Percentiles rank a stretch among this genome's conserved stretches.
These are phyloP conservation scores for Caenorhabditis afra DNA, from an alignment of 2,888 invertebrate species.

Conservation along the genomic window DNA sequence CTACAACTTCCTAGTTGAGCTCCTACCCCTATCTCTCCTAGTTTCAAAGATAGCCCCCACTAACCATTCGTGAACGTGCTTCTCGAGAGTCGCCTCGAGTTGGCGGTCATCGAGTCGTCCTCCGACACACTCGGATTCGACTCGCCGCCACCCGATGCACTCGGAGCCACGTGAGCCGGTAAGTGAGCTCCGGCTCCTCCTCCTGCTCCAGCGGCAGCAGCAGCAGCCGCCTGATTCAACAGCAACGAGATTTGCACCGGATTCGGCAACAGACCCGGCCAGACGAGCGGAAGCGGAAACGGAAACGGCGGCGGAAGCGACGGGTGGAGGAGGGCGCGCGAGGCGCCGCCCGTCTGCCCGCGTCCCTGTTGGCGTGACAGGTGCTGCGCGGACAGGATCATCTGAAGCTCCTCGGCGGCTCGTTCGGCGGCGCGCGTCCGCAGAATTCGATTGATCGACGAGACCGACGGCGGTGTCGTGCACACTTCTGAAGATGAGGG, in stretches of 20 bases:
- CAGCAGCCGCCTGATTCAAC: conserved; percentile 7
- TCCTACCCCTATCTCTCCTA: too few species aligned
- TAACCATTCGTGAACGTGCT: conserved; percentile 62
- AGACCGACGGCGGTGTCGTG: conserved; percentile 90
- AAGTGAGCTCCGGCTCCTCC: too few species aligned
- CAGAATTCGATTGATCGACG: conserved; percentile 95
- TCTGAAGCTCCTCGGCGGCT: conserved; percentile 94
- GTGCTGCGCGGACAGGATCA: conserved; percentile 74
- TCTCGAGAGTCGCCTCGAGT: conserved; percentile 41
- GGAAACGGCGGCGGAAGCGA: conserved; percentile 40
- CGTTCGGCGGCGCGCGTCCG: conserved; percentile 95
- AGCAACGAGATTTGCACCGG: conserved; percentile 50
- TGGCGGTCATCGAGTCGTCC: conserved; percentile 57
- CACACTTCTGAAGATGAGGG: conserved; percentile 84
- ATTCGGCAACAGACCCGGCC: conserved; percentile 66
- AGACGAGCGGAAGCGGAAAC: conserved; percentile 57
- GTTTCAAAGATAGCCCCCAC: conserved; percentile 6
- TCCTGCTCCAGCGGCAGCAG: too few species aligned
- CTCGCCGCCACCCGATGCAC: neutral
- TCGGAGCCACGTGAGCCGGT: too few species aligned
- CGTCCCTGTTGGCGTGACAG: conserved; percentile 47
- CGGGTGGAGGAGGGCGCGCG: conserved; percentile 15
- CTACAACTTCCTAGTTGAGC: neutral
- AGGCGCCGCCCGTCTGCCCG: conserved; percentile 15
- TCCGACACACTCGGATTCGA: conserved; percentile 62